phyloP scores from a whole-genome alignment of 2,888 invertebrate genomes.

The Cyaniris semiargus region DNA sequence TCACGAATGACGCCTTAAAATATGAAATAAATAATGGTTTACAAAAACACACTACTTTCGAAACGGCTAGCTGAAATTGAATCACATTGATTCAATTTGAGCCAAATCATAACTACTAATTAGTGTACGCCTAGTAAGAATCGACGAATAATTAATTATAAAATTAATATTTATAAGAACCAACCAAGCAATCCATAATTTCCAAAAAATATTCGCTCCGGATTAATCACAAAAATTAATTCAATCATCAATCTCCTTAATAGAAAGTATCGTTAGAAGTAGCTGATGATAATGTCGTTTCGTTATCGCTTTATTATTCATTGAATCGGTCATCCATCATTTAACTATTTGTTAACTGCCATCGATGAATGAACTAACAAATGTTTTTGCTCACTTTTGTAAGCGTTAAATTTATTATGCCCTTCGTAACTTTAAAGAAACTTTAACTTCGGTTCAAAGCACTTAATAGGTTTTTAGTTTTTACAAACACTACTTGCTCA shows the following conservation, averaged over 20 bases:
- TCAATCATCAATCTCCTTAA: background rate
- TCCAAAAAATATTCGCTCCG: no score
- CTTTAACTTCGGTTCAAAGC: background rate
- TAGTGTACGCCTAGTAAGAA: no score
- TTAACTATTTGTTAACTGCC: slow-evolving; percentile 19
- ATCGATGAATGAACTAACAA: slow-evolving; percentile 8
- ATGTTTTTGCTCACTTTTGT: slow-evolving; percentile 16
- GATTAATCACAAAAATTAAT: background rate
- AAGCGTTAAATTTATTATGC: background rate
- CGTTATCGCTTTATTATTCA: slow-evolving; percentile 17
- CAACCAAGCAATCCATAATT: no score
- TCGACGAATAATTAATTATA: no score
- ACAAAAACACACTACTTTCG: no score
- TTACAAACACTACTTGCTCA: background rate
- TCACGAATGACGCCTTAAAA: no score
- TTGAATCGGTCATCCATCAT: slow-evolving; percentile 19
- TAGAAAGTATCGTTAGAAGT: background rate
- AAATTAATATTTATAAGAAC: no score
- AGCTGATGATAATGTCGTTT: background rate
- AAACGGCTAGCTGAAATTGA: no score
- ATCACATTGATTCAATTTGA: no score
- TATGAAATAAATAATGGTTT: no score
- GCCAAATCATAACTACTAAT: no score
- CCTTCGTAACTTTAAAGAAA: background rate
- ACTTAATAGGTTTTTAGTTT: background rate